A percentile compares a stretch with the other conserved stretches of the same genome.
These are phyloP conservation scores for Boloria selene DNA, from an alignment of 2,888 invertebrate genomes.

Conservation along the genomic window DNA sequence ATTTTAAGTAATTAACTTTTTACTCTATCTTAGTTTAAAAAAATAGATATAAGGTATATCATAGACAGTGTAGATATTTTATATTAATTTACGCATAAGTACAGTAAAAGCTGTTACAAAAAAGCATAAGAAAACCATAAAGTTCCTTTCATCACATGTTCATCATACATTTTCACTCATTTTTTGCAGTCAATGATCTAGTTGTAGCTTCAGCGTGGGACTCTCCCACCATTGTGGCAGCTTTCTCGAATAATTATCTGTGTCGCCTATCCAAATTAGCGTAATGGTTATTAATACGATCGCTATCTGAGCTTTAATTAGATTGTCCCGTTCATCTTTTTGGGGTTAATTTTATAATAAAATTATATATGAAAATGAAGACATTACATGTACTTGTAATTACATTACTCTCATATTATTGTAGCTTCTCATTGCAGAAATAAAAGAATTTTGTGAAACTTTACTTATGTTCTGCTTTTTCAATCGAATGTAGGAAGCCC, in stretches of 20 bases:
- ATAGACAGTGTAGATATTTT: not conserved
- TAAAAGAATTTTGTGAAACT: not conserved
- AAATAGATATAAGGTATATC: too few relatives aligned
- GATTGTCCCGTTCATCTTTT: slow-evolving; percentile 31
- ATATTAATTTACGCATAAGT: not conserved
- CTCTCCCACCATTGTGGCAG: slow-evolving; percentile 64
- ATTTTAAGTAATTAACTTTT: too few relatives aligned
- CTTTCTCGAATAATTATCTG: slow-evolving; percentile 77
- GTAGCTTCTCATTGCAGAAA: not conserved
- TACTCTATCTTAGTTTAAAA: too few relatives aligned
- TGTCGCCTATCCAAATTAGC: slow-evolving; percentile 74
- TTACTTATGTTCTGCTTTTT: not conserved
- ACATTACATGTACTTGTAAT: not conserved
- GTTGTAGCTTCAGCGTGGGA: slow-evolving; percentile 72
- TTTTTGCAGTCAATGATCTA: slow-evolving; percentile 60
- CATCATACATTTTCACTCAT: slow-evolving; percentile 34
- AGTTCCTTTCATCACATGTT: slow-evolving; percentile 25
- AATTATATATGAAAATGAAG: not conserved
- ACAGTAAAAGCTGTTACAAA: slow-evolving; percentile 12
- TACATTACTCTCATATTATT: not conserved
- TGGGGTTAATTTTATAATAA: slow-evolving; percentile 13
- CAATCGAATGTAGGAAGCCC: too few relatives aligned
- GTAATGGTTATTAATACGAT: slow-evolving; percentile 62
- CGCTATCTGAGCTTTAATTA: slow-evolving; percentile 34
- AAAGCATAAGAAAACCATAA: slow-evolving; percentile 24